Percentiles rank a stretch among this genome's conserved stretches.
phyloP scores from a whole-genome alignment of 2,797 vertebrate species.

The Myripristis jacobus region DNA sequence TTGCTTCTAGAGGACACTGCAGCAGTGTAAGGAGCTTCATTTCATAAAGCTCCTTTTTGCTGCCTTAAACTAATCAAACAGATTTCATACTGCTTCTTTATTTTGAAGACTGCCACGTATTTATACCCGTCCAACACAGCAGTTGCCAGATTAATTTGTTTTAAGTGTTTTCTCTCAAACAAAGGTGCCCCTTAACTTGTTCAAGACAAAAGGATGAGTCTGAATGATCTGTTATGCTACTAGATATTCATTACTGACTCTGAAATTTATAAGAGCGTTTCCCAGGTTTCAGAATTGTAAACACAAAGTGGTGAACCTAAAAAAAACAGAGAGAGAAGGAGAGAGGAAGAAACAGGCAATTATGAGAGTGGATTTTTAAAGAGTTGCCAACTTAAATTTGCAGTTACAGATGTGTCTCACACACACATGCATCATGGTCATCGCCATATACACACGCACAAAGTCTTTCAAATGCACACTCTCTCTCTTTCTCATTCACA shows the following conservation, averaged over 20 bases:
- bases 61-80: background rate
- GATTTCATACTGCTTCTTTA: background rate
- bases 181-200: background rate
- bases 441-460: background rate
- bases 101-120: background rate
- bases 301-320: background rate
- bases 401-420: background rate
- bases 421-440: background rate
- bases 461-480: background rate
- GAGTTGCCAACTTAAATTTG: background rate
- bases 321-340: background rate
- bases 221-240: background rate
- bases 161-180: background rate
- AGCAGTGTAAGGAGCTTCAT: too few species aligned
- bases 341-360: too few species aligned
- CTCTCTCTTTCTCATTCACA: constrained; percentile 7
- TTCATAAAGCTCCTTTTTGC: too few species aligned
- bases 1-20: too few species aligned
- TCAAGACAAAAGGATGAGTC: background rate
- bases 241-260: background rate
- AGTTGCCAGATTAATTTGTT: background rate
- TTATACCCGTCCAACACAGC: background rate
- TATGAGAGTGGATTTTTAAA: background rate
- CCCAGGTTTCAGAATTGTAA: constrained; percentile 4
- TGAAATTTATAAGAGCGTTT: background rate